phyloP scores from a whole-genome alignment of 1,140 invertebrate genomes.

The Penaeus indicus region DNA sequence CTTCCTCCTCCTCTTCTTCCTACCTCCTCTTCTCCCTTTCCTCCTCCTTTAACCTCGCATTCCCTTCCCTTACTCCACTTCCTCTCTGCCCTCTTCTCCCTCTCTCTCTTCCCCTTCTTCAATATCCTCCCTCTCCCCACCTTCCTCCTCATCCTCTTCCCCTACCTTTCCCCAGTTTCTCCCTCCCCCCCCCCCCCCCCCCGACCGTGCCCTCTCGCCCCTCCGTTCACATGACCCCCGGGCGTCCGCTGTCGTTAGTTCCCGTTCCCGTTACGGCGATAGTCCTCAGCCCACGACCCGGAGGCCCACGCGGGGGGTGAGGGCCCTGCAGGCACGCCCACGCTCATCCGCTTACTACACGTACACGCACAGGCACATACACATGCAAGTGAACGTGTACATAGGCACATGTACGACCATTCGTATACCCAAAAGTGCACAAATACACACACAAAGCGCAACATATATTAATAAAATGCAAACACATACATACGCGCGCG shows the following conservation, averaged over 20 bases:
- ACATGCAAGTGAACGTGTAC: background rate
- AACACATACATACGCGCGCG: background rate
- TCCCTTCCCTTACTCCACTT: background rate
- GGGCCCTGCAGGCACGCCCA: background rate
- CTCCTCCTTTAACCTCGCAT: too few species aligned
- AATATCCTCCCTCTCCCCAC: too few species aligned
- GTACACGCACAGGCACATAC: constrained; percentile 26
- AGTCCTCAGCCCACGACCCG: too few species aligned
- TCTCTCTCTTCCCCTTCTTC: too few species aligned
- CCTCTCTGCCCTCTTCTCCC: too few species aligned
- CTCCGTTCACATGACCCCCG: too few species aligned
- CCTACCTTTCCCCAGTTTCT: too few species aligned
- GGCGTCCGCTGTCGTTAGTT: too few species aligned
- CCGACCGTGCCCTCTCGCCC: too few species aligned
- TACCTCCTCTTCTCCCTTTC: background rate
- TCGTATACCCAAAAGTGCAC: background rate
- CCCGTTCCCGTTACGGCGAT: too few species aligned
- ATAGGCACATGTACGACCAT: background rate
- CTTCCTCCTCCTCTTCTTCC: background rate
- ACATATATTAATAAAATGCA: background rate
- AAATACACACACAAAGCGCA: background rate
- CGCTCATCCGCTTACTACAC: background rate
- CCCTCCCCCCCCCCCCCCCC: too few species aligned
- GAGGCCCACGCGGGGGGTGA: background rate
- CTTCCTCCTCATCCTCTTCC: too few species aligned